phyloP scores from a whole-genome alignment of 1,140 invertebrate species.

The Choristoneura fumiferana region DNA sequence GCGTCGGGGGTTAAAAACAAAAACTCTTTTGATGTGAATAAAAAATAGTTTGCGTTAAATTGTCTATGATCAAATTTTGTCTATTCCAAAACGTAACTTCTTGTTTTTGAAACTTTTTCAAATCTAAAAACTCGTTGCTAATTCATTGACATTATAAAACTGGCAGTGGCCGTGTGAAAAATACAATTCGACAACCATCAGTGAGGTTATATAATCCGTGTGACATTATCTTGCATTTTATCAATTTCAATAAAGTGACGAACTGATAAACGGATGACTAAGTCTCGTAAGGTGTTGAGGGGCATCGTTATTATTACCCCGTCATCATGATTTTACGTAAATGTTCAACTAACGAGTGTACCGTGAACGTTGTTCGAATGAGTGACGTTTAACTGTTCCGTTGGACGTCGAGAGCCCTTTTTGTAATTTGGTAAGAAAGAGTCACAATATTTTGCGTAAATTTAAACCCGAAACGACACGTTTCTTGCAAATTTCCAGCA shows the following conservation, averaged over 20 bases:
- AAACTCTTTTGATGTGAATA: too few relatives aligned
- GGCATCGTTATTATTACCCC: background rate
- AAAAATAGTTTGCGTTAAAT: too few relatives aligned
- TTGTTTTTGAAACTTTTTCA: too few relatives aligned
- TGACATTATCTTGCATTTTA: slow-evolving; percentile 2
- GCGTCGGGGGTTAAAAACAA: too few relatives aligned
- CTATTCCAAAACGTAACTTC: too few relatives aligned
- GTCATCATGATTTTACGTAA: slow-evolving; percentile 17
- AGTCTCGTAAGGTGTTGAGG: background rate
- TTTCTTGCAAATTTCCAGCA: background rate
- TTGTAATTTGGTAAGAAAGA: background rate
- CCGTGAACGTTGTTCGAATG: background rate
- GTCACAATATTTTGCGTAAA: background rate
- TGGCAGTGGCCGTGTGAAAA: background rate
- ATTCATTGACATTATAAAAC: too few relatives aligned
- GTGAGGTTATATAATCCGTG: background rate
- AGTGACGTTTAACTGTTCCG: slow-evolving; percentile 1
- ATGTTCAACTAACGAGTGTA: background rate
- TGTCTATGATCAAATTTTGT: too few relatives aligned
- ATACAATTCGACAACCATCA: background rate
- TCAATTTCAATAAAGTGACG: background rate
- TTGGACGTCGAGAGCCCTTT: background rate
- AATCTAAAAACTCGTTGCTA: too few relatives aligned
- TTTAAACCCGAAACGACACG: background rate
- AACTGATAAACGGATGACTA: background rate